Evolutionary conservation across 2,113 vertebrate species (phyloP).

Genomic region (Pardalotus punctatus): DNA sequence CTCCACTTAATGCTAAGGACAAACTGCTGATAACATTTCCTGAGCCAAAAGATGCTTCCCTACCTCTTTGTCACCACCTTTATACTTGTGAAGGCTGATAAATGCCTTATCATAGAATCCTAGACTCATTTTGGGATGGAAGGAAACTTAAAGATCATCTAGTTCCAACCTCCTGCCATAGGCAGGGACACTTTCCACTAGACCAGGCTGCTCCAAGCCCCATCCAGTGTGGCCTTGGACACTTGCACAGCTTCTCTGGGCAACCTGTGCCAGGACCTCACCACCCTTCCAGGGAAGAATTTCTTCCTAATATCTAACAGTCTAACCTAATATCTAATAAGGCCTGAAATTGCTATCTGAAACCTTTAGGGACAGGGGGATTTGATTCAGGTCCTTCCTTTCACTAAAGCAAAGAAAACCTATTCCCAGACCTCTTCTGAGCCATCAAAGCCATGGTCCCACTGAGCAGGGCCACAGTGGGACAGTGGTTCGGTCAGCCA

Average conservation of each 20-base stretch:
- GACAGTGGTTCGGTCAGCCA: neutral
- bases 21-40: neutral
- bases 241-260: neutral
- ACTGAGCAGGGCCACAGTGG: neutral
- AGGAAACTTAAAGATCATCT: neutral
- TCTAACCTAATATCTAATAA: neutral
- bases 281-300: neutral
- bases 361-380: neutral
- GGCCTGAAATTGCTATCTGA: neutral
- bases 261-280: neutral
- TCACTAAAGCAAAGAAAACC: neutral
- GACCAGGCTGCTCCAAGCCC: neutral
- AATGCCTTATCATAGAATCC: neutral
- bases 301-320: neutral
- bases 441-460: neutral
- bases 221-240: accelerated
- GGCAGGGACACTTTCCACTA: neutral
- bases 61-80: neutral
- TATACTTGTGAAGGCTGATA: neutral
- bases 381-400: neutral
- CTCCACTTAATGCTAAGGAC: neutral
- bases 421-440: neutral
- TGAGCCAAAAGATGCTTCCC: neutral
- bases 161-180: neutral
- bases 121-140: neutral